Conservation (phyloP, 2,797 vertebrate genomes). For the Phalanger gymnotis region DNA sequence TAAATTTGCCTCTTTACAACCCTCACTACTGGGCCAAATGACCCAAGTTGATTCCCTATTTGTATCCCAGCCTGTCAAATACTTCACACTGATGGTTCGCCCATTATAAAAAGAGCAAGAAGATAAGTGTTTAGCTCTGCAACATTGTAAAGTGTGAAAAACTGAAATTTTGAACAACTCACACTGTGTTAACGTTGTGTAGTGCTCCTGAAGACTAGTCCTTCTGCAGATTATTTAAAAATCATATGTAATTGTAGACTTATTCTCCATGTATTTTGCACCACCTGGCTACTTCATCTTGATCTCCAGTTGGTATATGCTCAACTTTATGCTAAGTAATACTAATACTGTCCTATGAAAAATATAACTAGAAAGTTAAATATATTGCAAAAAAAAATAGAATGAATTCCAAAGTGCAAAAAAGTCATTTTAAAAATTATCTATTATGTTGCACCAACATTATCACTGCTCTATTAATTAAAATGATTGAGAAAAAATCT, state of each 20-base stretch:
- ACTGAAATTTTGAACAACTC: not conserved
- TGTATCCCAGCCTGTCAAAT: not conserved
- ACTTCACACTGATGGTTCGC: not conserved
- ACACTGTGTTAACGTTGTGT: not conserved
- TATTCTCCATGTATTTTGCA: not conserved
- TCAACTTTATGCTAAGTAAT: not conserved
- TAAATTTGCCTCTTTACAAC: not conserved
- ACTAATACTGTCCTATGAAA: not conserved
- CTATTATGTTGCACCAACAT: not conserved
- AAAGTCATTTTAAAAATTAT: not conserved
- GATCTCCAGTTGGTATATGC: not conserved
- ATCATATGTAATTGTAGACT: not conserved
- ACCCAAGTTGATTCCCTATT: not conserved
- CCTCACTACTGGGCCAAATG: not conserved
- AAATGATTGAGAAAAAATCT: not conserved
- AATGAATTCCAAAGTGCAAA: not conserved
- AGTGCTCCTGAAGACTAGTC: not conserved
- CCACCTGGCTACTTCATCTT: not conserved
- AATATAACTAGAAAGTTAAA: not conserved
- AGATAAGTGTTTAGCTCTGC: not conserved
- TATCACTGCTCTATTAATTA: not conserved
- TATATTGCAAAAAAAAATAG: not conserved
- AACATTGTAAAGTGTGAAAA: not conserved
- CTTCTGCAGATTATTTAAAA: not conserved
- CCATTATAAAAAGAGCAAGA: not conserved